These are phyloP conservation scores for Bimastos eiseni DNA, from an alignment of 2,888 invertebrate species.

Conservation along the genomic window DNA sequence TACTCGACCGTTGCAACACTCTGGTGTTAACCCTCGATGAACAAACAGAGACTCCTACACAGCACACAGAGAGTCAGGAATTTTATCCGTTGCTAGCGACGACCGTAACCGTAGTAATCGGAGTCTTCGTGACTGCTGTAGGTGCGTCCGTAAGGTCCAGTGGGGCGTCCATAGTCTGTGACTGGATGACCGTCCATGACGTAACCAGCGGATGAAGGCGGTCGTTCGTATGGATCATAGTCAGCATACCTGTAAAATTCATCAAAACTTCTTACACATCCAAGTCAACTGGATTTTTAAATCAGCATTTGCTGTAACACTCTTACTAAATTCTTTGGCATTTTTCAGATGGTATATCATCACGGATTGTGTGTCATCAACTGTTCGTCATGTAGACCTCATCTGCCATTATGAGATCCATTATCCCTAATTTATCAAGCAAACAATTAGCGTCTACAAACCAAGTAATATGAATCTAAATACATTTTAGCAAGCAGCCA, in stretches of 20 bases:
- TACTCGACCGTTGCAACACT: not conserved
- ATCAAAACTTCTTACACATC: not conserved
- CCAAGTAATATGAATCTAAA: too few species aligned
- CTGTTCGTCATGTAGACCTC: too few species aligned
- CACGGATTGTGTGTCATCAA: too few species aligned
- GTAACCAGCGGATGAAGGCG: slow-evolving; percentile 57
- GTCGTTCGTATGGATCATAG: slow-evolving; percentile 58
- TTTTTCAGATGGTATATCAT: too few species aligned
- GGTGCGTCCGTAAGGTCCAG: slow-evolving; percentile 44
- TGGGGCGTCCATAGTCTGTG: slow-evolving; percentile 50
- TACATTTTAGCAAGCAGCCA: too few species aligned
- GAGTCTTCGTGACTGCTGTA: slow-evolving; percentile 38
- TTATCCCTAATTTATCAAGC: too few species aligned
- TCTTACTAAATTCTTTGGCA: too few species aligned
- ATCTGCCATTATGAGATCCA: too few species aligned
- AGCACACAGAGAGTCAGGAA: not conserved
- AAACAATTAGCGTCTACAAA: too few species aligned
- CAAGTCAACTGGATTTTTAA: not conserved
- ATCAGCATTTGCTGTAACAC: too few species aligned
- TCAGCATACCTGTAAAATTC: slow-evolving; percentile 37
- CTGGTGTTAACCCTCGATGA: not conserved
- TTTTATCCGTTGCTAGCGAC: not conserved
- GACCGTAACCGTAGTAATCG: slow-evolving; percentile 42
- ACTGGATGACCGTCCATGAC: slow-evolving; percentile 49
- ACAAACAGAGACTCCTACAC: not conserved